These are phyloP conservation scores for Beroe ovata DNA, from an alignment of 37 sponge, comb jelly and placozoan species.

Conservation along the genomic window DNA sequence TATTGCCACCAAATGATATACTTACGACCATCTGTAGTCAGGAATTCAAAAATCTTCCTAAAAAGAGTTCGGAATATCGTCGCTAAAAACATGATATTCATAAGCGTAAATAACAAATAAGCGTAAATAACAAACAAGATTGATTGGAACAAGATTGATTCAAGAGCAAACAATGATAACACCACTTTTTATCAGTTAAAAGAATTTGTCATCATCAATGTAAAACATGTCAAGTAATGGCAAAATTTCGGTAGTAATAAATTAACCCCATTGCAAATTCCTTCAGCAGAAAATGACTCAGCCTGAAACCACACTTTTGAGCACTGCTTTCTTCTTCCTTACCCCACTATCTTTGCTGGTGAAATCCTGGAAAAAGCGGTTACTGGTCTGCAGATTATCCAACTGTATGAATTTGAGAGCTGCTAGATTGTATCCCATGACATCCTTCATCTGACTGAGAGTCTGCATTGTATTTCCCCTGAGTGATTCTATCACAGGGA, in stretches of 20 bases:
- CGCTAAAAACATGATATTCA: no score
- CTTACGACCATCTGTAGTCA: no score
- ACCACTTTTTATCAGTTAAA: no score
- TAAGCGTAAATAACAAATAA: no score
- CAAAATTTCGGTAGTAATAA: not conserved
- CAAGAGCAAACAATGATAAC: no score
- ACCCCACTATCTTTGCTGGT: slow-evolving; percentile 55
- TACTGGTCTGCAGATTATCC: slow-evolving; percentile 68
- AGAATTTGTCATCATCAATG: no score
- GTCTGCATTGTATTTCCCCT: slow-evolving; percentile 24
- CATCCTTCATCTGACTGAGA: slow-evolving; percentile 73
- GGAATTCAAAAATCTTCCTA: no score
- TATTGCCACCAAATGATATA: no score
- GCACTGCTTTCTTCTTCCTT: slow-evolving; percentile 62
- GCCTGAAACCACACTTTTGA: slow-evolving; percentile 11
- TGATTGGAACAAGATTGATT: no score
- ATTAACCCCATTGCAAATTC: not conserved
- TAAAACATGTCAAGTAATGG: no score
- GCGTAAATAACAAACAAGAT: no score
- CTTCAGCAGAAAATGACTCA: not conserved
- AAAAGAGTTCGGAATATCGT: no score
- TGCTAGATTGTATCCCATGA: slow-evolving; percentile 84
- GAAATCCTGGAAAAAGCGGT: slow-evolving; percentile 72
- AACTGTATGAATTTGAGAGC: slow-evolving; percentile 73
- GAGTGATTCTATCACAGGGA: slow-evolving; percentile 76